Base-by-base conservation (phyloP, 2,113 vertebrate genomes). In the Onychostoma macrolepis region DNA sequence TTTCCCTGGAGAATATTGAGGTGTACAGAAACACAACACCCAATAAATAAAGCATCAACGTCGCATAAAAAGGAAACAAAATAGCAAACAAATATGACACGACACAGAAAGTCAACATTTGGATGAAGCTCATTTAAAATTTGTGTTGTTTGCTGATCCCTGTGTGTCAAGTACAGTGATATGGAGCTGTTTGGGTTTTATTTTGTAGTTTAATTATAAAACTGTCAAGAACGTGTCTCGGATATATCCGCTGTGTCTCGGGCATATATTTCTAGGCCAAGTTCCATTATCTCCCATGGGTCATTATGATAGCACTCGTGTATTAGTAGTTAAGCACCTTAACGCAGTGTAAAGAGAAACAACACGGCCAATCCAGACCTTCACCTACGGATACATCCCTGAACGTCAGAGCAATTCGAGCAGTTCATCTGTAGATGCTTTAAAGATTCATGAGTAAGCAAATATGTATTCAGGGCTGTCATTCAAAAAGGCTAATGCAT, bases 371-470 rank as follows among this genome's bases (percentile, higher is more conserved):
- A 12, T 83, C 45, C 81, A 36, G 81, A n/a, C 17, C 36, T 50
- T 74, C 30, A 83, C 11, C 58, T 63, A 28, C 15, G 41, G 58
- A 69, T 33, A 80, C 41, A 56, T 83, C 21, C 26, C 4, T 41
- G 78, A 43, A 80, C 13, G 26, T 93, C 90, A 93, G 90, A 94
- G 93, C 90, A 90, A 93, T 92, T 92, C 89, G 88, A 94, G 92
- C 93, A 91, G 92, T 92, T 85, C 91, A 92, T 92, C 91, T 92
- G 92, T 92, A 91, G 91, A 88, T 90, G 92, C 90, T 91, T 95
- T 89, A 95, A 94, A 94, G 93, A 94, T 94, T 93, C 92, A 93
- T 92, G 92, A 94, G 92, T 95, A 93, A 94, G 93, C 92, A 94
- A 93, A 87, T 94, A 94, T 92, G 92, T 89, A 86, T 85, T 88